Evolutionary conservation across 1,140 invertebrate species (phyloP).

Genomic region (Callitettix versicolor): DNA sequence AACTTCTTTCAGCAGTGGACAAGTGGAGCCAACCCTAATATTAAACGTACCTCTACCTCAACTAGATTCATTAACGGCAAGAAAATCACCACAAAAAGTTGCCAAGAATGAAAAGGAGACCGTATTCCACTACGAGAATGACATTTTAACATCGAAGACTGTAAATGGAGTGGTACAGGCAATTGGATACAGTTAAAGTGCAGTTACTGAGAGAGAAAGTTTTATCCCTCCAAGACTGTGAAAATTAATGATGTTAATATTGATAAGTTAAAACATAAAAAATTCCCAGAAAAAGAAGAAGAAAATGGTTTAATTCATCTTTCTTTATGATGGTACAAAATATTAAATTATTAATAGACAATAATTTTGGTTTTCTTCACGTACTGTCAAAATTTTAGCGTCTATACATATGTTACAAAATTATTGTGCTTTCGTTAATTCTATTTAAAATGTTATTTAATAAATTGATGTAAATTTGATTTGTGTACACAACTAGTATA

Average conservation of each 20-base stretch:
- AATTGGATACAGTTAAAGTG: slow-evolving; percentile 47
- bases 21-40: slow-evolving; percentile 43
- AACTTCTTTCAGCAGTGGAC: slow-evolving; percentile 38
- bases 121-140: slow-evolving; percentile 91
- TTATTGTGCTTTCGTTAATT: too few relatives aligned
- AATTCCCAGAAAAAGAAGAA: slow-evolving; percentile 42
- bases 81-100: slow-evolving; percentile 92
- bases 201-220: too few relatives aligned
- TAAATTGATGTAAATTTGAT: too few relatives aligned
- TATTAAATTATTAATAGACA: too few relatives aligned
- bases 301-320: too few relatives aligned
- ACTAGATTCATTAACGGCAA: slow-evolving; percentile 92
- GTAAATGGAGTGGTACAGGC: slow-evolving; percentile 87
- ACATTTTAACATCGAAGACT: slow-evolving; percentile 89
- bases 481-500: too few relatives aligned
- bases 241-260: slow-evolving; percentile 42
- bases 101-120: slow-evolving; percentile 92
- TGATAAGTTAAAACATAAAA: slow-evolving; percentile 54
- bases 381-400: too few relatives aligned
- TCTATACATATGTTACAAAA: too few relatives aligned
- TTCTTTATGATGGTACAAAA: too few relatives aligned
- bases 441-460: too few relatives aligned
- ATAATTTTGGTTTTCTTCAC: too few relatives aligned
- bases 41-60: slow-evolving; percentile 80
- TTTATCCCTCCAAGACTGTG: background rate